Conservation (phyloP, 1,140 invertebrate genomes). For the Onthophagus taurus region DNA sequence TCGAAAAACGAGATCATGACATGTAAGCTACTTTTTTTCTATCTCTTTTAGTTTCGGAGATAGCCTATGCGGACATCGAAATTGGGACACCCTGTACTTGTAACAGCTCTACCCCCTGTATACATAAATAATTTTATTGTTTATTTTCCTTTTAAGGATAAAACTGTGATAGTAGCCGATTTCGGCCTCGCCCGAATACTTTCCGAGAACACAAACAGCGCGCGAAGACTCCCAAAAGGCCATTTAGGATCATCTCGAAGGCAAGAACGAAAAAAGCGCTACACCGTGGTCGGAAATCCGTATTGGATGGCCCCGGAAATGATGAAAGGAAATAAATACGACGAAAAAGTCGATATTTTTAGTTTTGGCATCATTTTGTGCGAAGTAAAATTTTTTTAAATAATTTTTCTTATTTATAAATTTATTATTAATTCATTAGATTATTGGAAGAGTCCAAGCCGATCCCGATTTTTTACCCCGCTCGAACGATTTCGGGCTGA, state of each 20-base stretch:
- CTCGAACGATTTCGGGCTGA: constrained; percentile 83
- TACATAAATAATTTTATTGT: too few relatives aligned
- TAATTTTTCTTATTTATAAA: neutral
- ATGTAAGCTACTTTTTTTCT: too few relatives aligned
- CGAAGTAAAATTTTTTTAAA: constrained; percentile 55
- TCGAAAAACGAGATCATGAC: too few relatives aligned
- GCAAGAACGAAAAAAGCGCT: constrained; percentile 56
- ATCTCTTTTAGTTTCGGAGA: too few relatives aligned
- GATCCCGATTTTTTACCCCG: constrained; percentile 87
- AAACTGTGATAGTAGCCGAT: constrained; percentile 87
- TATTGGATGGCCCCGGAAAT: constrained; percentile 99
- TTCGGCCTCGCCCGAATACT: constrained; percentile 89
- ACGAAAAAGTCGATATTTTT: constrained; percentile 95
- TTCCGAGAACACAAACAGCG: constrained; percentile 44
- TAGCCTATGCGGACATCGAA: too few relatives aligned
- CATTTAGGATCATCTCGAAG: constrained; percentile 36
- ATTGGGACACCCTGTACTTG: too few relatives aligned
- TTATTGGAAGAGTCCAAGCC: constrained; percentile 85
- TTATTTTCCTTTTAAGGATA: constrained; percentile 47
- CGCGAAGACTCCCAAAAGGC: constrained; percentile 23
- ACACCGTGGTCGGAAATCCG: constrained; percentile 84
- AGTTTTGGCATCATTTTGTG: constrained; percentile 94
- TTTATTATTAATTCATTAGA: constrained; percentile 43
- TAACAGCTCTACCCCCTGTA: too few relatives aligned
- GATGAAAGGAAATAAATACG: constrained; percentile 92